Conservation (phyloP, 2,113 vertebrate genomes). For the Pomatostomus ruficeps region DNA sequence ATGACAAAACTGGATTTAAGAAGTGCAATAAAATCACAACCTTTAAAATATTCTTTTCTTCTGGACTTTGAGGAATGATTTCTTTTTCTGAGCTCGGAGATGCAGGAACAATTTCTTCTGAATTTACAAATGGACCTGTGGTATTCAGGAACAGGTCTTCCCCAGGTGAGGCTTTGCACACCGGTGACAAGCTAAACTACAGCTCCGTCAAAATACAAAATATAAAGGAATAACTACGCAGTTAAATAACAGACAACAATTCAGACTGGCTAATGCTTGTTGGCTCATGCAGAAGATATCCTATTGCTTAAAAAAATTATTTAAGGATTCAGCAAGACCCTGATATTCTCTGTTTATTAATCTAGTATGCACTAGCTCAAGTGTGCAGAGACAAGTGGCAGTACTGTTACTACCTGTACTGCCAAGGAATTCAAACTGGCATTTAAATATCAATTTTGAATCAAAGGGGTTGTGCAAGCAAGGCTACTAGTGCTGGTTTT, state of each 20-base stretch:
- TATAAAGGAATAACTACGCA: background rate
- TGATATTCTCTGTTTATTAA: background rate
- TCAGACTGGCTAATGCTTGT: background rate
- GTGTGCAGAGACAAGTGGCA: background rate
- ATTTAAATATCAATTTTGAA: background rate
- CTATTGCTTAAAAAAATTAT: background rate
- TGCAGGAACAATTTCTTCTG: slow-evolving; percentile 60
- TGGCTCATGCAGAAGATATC: background rate
- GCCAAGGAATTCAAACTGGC: background rate
- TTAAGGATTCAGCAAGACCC: background rate
- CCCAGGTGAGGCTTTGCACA: slow-evolving; percentile 32
- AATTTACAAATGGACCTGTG: slow-evolving; percentile 38
- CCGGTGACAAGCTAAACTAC: slow-evolving; percentile 58
- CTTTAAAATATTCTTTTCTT: slow-evolving; percentile 54
- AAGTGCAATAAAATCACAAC: slow-evolving; percentile 30
- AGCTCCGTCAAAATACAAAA: background rate
- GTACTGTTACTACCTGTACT: background rate
- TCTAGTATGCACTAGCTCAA: background rate
- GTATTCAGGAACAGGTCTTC: slow-evolving; percentile 37
- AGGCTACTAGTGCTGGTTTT: background rate
- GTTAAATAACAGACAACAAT: background rate
- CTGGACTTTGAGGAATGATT: background rate
- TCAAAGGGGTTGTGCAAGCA: background rate
- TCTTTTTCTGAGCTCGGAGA: slow-evolving; percentile 27
- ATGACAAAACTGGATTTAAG: background rate